These are phyloP conservation scores for Diploptera punctata DNA, from an alignment of 2,888 invertebrate species.

Conservation along the genomic window DNA sequence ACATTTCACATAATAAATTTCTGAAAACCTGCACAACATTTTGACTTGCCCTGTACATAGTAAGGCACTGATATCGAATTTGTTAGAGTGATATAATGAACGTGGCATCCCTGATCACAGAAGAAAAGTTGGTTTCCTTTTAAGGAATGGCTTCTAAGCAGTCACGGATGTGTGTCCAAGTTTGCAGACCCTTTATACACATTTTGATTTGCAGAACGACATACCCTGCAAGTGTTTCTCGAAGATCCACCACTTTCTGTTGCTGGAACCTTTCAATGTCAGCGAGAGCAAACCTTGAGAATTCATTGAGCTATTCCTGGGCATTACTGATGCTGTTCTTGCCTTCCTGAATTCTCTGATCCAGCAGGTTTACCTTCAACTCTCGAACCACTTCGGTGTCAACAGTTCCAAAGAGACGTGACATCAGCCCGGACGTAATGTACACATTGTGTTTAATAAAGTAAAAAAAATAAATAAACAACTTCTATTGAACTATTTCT, in stretches of 20 bases:
- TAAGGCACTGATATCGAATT: no score
- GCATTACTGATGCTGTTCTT: slow-evolving; percentile 63
- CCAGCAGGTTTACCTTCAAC: slow-evolving; percentile 68
- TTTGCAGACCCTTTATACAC: slow-evolving; percentile 76
- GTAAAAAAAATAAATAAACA: no score
- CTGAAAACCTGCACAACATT: no score
- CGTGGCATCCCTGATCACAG: no score
- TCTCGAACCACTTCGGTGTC: slow-evolving; percentile 79
- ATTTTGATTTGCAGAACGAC: slow-evolving; percentile 75
- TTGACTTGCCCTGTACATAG: no score
- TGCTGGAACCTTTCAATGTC: slow-evolving; percentile 76
- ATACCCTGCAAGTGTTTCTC: slow-evolving; percentile 72
- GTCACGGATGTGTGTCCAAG: no score
- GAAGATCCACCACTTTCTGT: slow-evolving; percentile 74
- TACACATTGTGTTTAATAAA: no score
- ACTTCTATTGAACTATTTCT: no score
- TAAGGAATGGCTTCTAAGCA: no score
- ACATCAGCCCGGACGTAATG: slow-evolving; percentile 74
- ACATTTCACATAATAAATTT: no score
- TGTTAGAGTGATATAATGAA: no score
- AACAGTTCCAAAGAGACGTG: slow-evolving; percentile 74
- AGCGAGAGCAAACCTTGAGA: slow-evolving; percentile 68
- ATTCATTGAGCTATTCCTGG: slow-evolving; percentile 69
- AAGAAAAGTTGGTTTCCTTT: no score
- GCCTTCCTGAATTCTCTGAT: slow-evolving; percentile 69